Percentiles rank a stretch among this genome's conserved stretches.
phyloP scores from a whole-genome alignment of 2,797 vertebrate genomes.

The Takifugu ocellatus region DNA sequence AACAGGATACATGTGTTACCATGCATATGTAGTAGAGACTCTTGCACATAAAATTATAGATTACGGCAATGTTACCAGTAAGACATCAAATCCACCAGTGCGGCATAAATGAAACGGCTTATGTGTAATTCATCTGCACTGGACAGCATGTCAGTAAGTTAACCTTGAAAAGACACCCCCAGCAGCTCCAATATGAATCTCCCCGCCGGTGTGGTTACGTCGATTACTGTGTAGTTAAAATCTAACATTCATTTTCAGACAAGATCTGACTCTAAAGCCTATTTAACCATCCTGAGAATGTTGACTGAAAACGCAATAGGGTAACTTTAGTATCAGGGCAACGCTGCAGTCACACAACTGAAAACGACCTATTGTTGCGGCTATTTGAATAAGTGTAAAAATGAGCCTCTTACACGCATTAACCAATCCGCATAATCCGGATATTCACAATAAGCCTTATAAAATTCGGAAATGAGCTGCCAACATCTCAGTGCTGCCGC shows the following conservation, averaged over 20 bases:
- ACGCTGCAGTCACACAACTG: slow-evolving; percentile 41
- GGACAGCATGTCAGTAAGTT: slow-evolving; percentile 77
- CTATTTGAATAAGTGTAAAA: slow-evolving; percentile 72
- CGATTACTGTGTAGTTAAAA: slow-evolving; percentile 27
- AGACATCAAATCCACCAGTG: slow-evolving; percentile 53
- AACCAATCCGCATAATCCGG: slow-evolving; percentile 74
- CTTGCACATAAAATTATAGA: slow-evolving; percentile 32
- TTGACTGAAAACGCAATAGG: slow-evolving; percentile 48
- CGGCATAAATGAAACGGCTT: slow-evolving; percentile 67
- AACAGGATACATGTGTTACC: slow-evolving; percentile 26
- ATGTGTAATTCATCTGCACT: slow-evolving; percentile 76
- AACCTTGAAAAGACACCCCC: slow-evolving; percentile 75
- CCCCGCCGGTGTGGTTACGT: slow-evolving; percentile 9
- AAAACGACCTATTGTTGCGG: slow-evolving; percentile 57
- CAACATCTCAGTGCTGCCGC: slow-evolving; percentile 59
- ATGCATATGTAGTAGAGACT: slow-evolving; percentile 38
- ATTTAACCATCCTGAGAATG: slow-evolving; percentile 35
- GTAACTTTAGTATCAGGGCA: slow-evolving; percentile 59
- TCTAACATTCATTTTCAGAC: slow-evolving; percentile 21
- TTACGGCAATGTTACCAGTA: slow-evolving; percentile 27
- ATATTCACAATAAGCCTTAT: slow-evolving; percentile 67
- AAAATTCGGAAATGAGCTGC: slow-evolving; percentile 64
- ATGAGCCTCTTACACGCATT: slow-evolving; percentile 72
- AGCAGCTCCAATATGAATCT: slow-evolving; percentile 20
- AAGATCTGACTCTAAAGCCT: slow-evolving; percentile 34